Evolutionary conservation across 2,888 invertebrate genomes (phyloP), one percentile per base, ranked within the genome.

Genomic region (Laothoe populi): DNA sequence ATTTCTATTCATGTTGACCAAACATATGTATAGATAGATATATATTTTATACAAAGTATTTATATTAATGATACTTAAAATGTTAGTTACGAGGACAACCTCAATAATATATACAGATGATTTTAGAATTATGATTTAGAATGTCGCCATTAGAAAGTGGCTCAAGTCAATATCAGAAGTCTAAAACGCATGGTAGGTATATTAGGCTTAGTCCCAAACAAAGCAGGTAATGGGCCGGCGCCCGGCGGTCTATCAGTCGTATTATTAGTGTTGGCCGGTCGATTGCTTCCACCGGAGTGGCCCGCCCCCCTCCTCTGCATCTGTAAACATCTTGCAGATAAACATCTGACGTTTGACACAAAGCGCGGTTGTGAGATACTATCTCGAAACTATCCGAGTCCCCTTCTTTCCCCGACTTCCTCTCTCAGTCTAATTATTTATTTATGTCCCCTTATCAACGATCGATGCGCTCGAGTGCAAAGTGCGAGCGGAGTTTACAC

Each of bases 311-410:
- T 86, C 84, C 79, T 83, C 84, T 87, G 90, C 92, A 92, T 92
- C 92, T 92, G 92, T 91, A 92, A 92, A 92, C 91, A 91, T 92
- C 90, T 90, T 78, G 77, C 66, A 82, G 92, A 92, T 92, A 89
- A 86, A 63, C 77, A 92, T 92, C 92, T 90, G 92, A 91, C 92
- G 91, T 90, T 91, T 92, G 92, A 91, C 92, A 92, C 92, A 92
- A 92, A 92, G 90, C 91, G 88, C 89, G 90, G 89, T 88, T 88
- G 87, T 87, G 78, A 82, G 91, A 92, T 92, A 84, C 71, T 80
- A 92, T 92, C 92, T 89, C 82, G 73, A 85, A 90, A 90, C 90
- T 90, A 90, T 88, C 84, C 80, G 81, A 75, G 78, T 79, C 76
- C 82, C 75, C 76, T 75, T 74, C 78, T 64, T 73, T 69, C 73